Evolutionary conservation across 2,797 vertebrate genomes (phyloP).

Genomic region (Chromobotia macracanthus): DNA sequence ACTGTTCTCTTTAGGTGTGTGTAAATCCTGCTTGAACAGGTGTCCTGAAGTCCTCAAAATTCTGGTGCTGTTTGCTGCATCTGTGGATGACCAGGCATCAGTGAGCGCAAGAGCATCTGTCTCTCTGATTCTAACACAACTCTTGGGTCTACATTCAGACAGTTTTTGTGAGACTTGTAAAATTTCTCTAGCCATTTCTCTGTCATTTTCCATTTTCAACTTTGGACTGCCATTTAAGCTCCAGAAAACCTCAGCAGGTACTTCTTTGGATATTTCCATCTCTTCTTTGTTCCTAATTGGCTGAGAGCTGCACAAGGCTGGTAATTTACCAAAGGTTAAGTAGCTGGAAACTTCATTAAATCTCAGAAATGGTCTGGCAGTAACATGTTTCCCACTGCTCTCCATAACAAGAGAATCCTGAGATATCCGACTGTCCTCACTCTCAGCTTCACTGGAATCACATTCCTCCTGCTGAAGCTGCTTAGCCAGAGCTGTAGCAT

Average conservation of each 20-base stretch:
- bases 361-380: slow-evolving; percentile 57
- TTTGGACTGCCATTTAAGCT: slow-evolving; percentile 67
- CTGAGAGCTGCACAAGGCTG: slow-evolving; percentile 62
- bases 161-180: neutral
- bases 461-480: slow-evolving; percentile 77
- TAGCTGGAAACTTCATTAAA: slow-evolving; percentile 61
- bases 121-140: slow-evolving; percentile 66
- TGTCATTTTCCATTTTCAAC: slow-evolving; percentile 50
- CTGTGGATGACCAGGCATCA: slow-evolving; percentile 82
- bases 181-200: neutral
- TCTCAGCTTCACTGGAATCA: slow-evolving; percentile 81
- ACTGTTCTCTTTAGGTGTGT: slow-evolving; percentile 61
- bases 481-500: slow-evolving; percentile 73
- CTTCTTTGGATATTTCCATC: slow-evolving; percentile 68
- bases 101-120: slow-evolving; percentile 69
- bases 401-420: slow-evolving; percentile 84
- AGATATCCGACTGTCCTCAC: slow-evolving; percentile 89
- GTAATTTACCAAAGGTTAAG: slow-evolving; percentile 47
- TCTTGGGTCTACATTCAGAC: slow-evolving; percentile 57
- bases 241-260: slow-evolving; percentile 82
- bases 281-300: slow-evolving; percentile 65
- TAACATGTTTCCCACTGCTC: slow-evolving; percentile 53
- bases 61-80: slow-evolving; percentile 73
- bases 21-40: slow-evolving; percentile 50
- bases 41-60: slow-evolving; percentile 56